Evolutionary conservation across 2,888 invertebrate genomes (phyloP), one percentile per base, ranked within the genome.

Genomic region (Leptinotarsa rubiginosa): DNA sequence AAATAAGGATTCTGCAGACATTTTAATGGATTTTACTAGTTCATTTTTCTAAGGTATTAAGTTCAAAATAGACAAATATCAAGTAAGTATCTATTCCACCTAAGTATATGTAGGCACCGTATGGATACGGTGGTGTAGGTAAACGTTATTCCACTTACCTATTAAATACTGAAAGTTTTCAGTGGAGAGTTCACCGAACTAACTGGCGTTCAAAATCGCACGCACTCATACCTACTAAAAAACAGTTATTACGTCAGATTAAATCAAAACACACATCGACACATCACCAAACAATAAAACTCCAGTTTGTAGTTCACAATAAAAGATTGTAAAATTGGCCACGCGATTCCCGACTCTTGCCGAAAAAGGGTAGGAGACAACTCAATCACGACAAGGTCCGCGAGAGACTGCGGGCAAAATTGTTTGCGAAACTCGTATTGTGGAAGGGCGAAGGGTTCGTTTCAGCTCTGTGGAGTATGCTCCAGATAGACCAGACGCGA

Each of bases 361-460:
- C 56, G 56, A 22, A 56, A 56, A 22, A 13, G 20, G 56, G 16
- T 22, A 56, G 13, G 22, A 22, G n/a, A 15, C 22, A 20, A 22
- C 56, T 13, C 4, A 56, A 22, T 2, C 12, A 56, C 56, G 4
- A 13, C 22, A 56, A 56, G 22, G 20, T 22, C 22, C 56, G 22
- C 56, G 56, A 56, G 22, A 56, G 56, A 56, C 56, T 56, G 56
- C 56, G 56, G 56, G 56, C 56, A 56, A 56, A 56, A 56, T 56
- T 56, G 56, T 56, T 41, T 56, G 56, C 56, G 56, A 56, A 56
- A 56, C 56, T 56, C 56, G 56, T 56, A 56, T 56, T 56, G 56
- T 56, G 56, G 56, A 56, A 56, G 56, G 56, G 56, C 20, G 56
- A 22, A 56, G 56, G 56, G 56, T 56, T 56, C 22, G 56, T 56